Evolutionary conservation across 2,797 vertebrate species (phyloP), one percentile per base, ranked within the genome.

Genomic region (Pipistrellus pygmaeus): DNA sequence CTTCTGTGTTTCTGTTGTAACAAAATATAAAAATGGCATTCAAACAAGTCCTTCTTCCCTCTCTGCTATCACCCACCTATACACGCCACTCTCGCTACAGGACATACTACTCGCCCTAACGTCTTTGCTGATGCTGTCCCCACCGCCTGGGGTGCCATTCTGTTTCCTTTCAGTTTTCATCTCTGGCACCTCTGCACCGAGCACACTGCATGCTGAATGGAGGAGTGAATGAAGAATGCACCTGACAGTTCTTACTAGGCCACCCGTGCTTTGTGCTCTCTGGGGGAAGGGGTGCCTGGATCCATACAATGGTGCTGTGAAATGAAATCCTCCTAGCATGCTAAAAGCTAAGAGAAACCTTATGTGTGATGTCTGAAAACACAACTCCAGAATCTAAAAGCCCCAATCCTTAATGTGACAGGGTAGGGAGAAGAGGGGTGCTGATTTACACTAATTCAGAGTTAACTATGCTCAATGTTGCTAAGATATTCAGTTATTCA

Each of bases 361-460:
- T 48, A 44, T 64, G 44, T 82, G n/a, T 51, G 64, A 32, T 82
- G 14, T 57, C 32, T 91, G 23, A 72, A 91, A 94, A 88, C n/a
- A 77, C 10, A 76, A 66, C 75, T 77, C 62, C 27, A 73, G 44
- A 88, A 73, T 46, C 55, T 85, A 48, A 92, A 90, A 48, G 60
- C 25, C 84, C 41, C 12, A 18, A 27, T 83, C 30, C 27, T n/a
- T 84, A 85, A 44, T 53, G 44, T 25, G 38, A 86, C 12, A 48
- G 53, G 11, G 30, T 55, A 85, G 8, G 21, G 25, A 85, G 53
- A 66, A 69, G 57, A 76, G 69, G 8, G 25, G 8, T 85, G 85
- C 11, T 66, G 17, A 62, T 20, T 69, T 71, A 71, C 11, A 57
- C 1, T 90, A 82, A 55, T 60, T 80, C 32, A 88, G 81, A 76